Conservation (phyloP, 2,888 invertebrate species). For the Orchesella flavescens region DNA sequence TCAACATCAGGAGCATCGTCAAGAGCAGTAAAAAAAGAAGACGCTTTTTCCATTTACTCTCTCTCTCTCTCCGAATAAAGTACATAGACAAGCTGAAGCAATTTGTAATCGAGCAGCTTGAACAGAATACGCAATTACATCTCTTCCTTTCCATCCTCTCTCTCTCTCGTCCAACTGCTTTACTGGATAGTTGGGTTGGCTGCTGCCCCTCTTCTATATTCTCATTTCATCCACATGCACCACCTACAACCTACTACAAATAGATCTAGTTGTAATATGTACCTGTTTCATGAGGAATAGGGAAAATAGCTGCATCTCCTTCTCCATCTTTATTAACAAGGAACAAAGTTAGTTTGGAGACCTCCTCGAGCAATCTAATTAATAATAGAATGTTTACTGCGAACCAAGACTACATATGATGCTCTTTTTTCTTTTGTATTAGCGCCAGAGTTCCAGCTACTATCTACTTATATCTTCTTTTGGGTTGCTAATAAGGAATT, state of each 20-base stretch:
- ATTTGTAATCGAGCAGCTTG: constrained; percentile 62
- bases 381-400: constrained; percentile 65
- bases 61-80: constrained; percentile 8
- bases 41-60: constrained; percentile 7
- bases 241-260: constrained; percentile 4
- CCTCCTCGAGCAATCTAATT: constrained; percentile 67
- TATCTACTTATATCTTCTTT: constrained; percentile 2
- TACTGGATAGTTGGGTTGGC: no score
- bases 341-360: constrained; percentile 34
- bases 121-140: constrained; percentile 59
- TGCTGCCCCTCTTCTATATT: neutral
- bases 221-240: neutral
- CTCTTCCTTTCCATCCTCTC: constrained; percentile 10
- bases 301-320: no score
- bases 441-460: constrained; percentile 8
- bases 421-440: neutral
- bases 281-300: no score
- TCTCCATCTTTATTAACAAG: neutral
- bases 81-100: constrained; percentile 45
- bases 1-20: constrained; percentile 31
- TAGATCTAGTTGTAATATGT: no score
- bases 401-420: neutral
- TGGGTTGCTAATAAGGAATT: constrained; percentile 28
- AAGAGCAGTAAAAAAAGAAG: constrained; percentile 33
- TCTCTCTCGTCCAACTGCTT: neutral